Conservation (phyloP, 2,888 invertebrate species). For the Cheilosia urbana region DNA sequence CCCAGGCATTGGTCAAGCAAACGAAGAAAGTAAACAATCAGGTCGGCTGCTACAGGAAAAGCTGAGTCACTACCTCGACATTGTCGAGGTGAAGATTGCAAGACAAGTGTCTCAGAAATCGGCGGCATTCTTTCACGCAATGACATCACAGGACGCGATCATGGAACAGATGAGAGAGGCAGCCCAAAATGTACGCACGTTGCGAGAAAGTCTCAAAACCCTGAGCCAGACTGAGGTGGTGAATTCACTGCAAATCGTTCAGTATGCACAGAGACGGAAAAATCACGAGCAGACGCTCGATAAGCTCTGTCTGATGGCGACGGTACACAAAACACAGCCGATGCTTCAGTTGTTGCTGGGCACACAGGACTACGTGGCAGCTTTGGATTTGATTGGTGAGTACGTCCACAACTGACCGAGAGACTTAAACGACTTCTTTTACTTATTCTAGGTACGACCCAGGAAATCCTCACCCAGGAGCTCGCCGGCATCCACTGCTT, state of each 20-base stretch:
- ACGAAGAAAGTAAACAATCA: constrained; percentile 83
- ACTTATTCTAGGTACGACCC: constrained; percentile 88
- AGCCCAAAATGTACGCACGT: constrained; percentile 89
- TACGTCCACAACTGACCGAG: neutral
- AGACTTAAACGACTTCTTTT: neutral
- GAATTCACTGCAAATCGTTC: constrained; percentile 91
- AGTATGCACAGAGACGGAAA: constrained; percentile 87
- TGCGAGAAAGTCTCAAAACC: constrained; percentile 90
- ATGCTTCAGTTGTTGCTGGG: constrained; percentile 97
- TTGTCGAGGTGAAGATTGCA: constrained; percentile 88
- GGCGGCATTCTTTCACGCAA: constrained; percentile 98
- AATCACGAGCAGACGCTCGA: constrained; percentile 89
- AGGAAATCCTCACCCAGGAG: constrained; percentile 95
- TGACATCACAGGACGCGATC: constrained; percentile 98
- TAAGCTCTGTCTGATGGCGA: constrained; percentile 94
- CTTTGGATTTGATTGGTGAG: constrained; percentile 94
- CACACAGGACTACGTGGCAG: constrained; percentile 98
- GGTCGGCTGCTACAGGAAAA: constrained; percentile 93
- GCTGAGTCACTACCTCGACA: constrained; percentile 96
- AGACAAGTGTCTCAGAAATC: constrained; percentile 91
- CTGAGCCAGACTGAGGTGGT: constrained; percentile 92
- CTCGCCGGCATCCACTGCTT: constrained; percentile 97
- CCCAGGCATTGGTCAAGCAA: constrained; percentile 86
- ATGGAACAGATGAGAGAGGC: constrained; percentile 97
- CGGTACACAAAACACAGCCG: constrained; percentile 98